Base-by-base conservation (phyloP, 1,140 invertebrate species). In the Apis dorsata region DNA sequence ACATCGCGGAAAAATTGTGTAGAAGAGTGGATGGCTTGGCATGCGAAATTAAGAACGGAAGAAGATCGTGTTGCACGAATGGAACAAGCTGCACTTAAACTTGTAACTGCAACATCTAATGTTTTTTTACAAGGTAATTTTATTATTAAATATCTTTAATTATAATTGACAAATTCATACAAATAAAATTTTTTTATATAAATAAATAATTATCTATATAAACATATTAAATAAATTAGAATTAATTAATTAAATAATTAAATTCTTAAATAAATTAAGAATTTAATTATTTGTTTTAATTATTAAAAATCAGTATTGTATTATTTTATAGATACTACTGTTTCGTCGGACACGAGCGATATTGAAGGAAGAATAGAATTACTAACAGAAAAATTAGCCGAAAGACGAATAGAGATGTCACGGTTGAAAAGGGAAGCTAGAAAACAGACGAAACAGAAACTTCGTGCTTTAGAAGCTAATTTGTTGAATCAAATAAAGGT, bases 1-100 rank as follows among this genome's bases (percentile, higher is more conserved):
- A 88, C 90, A 13, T 92, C 93, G 51, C 91, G 93, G 62, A 93
- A 92, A 83, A 94, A 93, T 74, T 93, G 92, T 81, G 93, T 94
- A 12, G 92, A 94, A 74, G 91, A 94, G 80, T 94, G 92, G 93
- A 94, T 94, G 73, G 93, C 93, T 55, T 94, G 93, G 93, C 92
- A 94, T 83, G 89, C 93, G 28, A 91, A 90, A 81, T 88, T 94
- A 66, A 91, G 91, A 77, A 92, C 91, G 13, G 93, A 94, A 78
- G 93, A 94, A 74, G 91, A 91, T 69, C 91, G 91, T 76, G 91
- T 94, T 44, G 90, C 90, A 80, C 92, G 91, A 77, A 94, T 94
- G 93, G 93, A 94, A 89, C 89, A 93, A 62, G 90, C 93, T 74
- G 92, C 92, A 49, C 90, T 91, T 65, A 94, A 93, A 83, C 92